Evolutionary conservation across 2,797 vertebrate genomes (phyloP).

Genomic region (Chromobotia macracanthus): DNA sequence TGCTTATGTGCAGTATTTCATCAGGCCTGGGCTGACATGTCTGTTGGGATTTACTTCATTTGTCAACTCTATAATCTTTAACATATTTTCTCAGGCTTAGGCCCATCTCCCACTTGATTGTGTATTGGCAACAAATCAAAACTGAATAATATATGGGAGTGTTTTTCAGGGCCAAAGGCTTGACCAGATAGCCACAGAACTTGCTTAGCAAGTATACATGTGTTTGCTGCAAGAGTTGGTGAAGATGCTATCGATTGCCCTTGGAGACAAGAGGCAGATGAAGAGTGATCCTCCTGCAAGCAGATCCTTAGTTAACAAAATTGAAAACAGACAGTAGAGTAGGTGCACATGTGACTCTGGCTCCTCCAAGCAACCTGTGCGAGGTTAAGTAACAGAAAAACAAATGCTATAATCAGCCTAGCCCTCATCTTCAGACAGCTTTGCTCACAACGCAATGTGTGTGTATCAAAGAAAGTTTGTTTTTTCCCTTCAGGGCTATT

Average conservation of each 20-base stretch:
- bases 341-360: neutral
- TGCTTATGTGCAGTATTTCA: slow-evolving; percentile 73
- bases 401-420: slow-evolving; percentile 87
- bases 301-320: slow-evolving; percentile 47
- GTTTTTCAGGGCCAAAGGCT: slow-evolving; percentile 69
- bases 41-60: slow-evolving; percentile 78
- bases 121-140: slow-evolving; percentile 86
- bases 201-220: slow-evolving; percentile 72
- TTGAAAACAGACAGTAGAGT: slow-evolving; percentile 20
- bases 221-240: slow-evolving; percentile 77
- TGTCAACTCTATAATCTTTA: slow-evolving; percentile 81
- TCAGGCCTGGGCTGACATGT: slow-evolving; percentile 70
- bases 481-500: slow-evolving; percentile 91
- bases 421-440: slow-evolving; percentile 83
- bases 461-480: slow-evolving; percentile 93
- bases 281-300: slow-evolving; percentile 35
- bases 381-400: slow-evolving; percentile 90
- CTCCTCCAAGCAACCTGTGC: neutral
- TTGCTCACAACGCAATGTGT: slow-evolving; percentile 89
- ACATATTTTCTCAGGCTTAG: slow-evolving; percentile 75
- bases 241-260: slow-evolving; percentile 75
- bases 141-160: slow-evolving; percentile 78
- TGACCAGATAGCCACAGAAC: slow-evolving; percentile 51
- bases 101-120: slow-evolving; percentile 75
- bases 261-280: slow-evolving; percentile 21